These are phyloP conservation scores for Siphlonurus alternatus DNA, from an alignment of 2,888 invertebrate genomes.

Conservation along the genomic window DNA sequence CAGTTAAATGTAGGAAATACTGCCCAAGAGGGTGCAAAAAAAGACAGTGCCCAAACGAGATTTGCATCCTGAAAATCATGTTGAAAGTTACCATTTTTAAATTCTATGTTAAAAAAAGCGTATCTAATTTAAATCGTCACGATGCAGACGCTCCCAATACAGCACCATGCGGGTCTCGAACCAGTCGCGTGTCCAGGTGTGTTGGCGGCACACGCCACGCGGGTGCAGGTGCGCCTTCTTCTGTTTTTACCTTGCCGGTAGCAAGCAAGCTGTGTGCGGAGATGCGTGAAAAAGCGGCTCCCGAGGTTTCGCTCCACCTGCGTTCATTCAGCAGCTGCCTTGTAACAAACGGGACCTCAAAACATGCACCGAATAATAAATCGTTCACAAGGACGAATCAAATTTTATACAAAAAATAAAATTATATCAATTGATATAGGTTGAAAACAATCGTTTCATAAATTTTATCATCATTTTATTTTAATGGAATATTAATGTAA, in stretches of 20 bases:
- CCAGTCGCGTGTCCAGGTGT: not conserved
- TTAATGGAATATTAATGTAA: too few species aligned
- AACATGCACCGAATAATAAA: not conserved
- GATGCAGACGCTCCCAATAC: too few species aligned
- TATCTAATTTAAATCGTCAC: too few species aligned
- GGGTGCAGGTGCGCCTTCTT: not conserved
- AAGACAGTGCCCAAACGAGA: too few species aligned
- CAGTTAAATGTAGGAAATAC: too few species aligned
- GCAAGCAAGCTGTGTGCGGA: not conserved
- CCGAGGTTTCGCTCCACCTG: not conserved
- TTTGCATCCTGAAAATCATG: too few species aligned
- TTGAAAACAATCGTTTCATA: not conserved
- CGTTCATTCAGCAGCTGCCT: not conserved
- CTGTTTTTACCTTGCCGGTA: not conserved
- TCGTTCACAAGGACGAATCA: not conserved
- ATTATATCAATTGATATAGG: not conserved
- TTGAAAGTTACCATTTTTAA: too few species aligned
- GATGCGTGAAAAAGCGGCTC: not conserved
- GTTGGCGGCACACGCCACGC: not conserved
- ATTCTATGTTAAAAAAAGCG: too few species aligned
- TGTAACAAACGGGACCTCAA: not conserved
- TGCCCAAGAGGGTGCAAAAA: too few species aligned
- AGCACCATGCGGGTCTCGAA: not conserved
- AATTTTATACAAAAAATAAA: not conserved
- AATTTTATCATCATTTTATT: not conserved